These are phyloP conservation scores for Plutomurus gul DNA, from an alignment of 1,140 invertebrate genomes.

Conservation along the genomic window DNA sequence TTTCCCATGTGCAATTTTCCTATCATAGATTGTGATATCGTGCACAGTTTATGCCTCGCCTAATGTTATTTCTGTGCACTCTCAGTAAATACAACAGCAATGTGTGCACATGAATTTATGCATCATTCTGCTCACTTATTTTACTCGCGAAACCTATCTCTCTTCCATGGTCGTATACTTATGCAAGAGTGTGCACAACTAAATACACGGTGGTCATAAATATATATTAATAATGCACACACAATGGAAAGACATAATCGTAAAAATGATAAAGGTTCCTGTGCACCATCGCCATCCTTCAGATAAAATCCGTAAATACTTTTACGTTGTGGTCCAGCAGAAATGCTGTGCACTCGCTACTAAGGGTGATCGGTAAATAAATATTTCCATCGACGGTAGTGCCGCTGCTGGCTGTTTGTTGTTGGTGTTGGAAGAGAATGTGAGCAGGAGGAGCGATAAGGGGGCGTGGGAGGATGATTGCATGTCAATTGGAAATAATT, in stretches of 20 bases:
- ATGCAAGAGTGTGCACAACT: too few species aligned
- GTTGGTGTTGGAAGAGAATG: too few species aligned
- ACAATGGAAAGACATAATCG: constrained; percentile 13
- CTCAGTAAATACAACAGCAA: too few species aligned
- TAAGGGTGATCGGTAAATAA: too few species aligned
- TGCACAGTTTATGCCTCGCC: not conserved
- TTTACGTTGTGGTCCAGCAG: not conserved
- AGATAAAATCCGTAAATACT: not conserved
- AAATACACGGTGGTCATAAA: too few species aligned
- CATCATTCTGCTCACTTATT: not conserved
- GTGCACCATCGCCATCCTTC: not conserved
- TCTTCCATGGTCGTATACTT: too few species aligned
- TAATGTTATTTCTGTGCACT: not conserved
- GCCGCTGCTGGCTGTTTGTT: too few species aligned
- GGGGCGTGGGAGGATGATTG: constrained; percentile 9
- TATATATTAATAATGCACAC: not conserved
- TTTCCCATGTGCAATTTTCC: too few species aligned
- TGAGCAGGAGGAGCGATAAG: too few species aligned
- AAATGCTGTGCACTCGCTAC: too few species aligned
- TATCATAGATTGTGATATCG: too few species aligned
- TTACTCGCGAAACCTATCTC: not conserved
- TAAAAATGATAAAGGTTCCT: constrained; percentile 4
- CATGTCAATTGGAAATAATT: constrained; percentile 22
- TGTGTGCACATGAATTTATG: not conserved
- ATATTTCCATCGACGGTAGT: too few species aligned